Conservation (phyloP, 2,888 invertebrate genomes). For the Caenorhabditis sp. region DNA sequence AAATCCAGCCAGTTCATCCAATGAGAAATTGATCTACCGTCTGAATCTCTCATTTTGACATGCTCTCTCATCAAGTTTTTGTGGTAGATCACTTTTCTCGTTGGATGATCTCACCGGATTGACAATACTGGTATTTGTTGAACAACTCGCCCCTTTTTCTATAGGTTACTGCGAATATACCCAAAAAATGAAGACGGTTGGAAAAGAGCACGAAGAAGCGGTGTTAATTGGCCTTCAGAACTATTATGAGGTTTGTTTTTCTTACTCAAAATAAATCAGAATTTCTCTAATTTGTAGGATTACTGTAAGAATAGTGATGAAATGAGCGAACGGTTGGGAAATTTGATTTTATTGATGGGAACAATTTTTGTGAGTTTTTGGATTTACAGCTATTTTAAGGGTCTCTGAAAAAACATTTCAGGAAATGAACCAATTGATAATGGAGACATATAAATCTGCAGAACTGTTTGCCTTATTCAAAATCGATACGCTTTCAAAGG, state of each 20-base stretch:
- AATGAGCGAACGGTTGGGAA: slow-evolving; percentile 35
- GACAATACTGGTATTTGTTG: no score
- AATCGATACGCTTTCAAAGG: slow-evolving; percentile 13
- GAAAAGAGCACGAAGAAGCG: slow-evolving; percentile 41
- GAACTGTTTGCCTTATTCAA: slow-evolving; percentile 38
- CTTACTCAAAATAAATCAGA: no score
- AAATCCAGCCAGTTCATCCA: no score
- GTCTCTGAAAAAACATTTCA: no score
- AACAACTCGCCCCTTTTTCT: slow-evolving; percentile 14
- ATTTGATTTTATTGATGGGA: slow-evolving; percentile 45
- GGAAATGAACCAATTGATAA: slow-evolving; percentile 43
- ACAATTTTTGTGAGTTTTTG: slow-evolving; percentile 44
- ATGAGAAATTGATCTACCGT: no score
- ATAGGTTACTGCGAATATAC: slow-evolving; percentile 48
- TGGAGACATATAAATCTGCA: slow-evolving; percentile 42
- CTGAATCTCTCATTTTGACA: no score
- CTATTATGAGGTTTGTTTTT: slow-evolving; percentile 37
- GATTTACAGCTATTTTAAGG: no score
- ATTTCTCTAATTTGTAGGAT: no score
- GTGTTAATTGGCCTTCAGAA: slow-evolving; percentile 31
- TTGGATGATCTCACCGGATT: no score
- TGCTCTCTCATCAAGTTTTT: no score
- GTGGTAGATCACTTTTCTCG: no score
- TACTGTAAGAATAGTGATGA: slow-evolving; percentile 12
- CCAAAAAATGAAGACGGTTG: slow-evolving; percentile 32